Conservation (phyloP, 2,888 invertebrate species). For the Theodoxus fluviatilis region DNA sequence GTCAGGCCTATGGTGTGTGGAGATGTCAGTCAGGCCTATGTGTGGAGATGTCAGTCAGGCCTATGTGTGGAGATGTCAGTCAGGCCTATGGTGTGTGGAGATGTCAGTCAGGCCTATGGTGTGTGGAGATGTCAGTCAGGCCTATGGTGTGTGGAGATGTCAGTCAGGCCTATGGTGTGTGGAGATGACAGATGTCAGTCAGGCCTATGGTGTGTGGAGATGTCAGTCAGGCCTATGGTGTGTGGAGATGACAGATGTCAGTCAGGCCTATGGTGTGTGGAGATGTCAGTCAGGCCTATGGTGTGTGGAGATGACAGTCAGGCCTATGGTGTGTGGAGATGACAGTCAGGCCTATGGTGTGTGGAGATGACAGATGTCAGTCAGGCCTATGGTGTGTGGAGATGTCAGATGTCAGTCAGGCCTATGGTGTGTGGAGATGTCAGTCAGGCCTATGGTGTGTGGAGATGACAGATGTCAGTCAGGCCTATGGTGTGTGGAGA, state of each 20-base stretch:
- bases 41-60: neutral
- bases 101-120: no score
- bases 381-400: neutral
- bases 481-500: neutral
- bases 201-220: neutral
- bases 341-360: neutral
- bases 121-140: neutral
- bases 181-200: neutral
- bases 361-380: neutral
- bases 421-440: neutral
- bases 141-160: neutral
- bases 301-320: no score
- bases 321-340: neutral
- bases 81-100: neutral
- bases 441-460: neutral
- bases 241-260: neutral
- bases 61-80: neutral
- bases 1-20: neutral
- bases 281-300: no score
- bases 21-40: no score
- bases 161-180: neutral
- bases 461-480: neutral
- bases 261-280: neutral
- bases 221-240: no score
- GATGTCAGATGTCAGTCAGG: neutral